A percentile compares a stretch with the other conserved stretches of the same genome.
phyloP scores from a whole-genome alignment of 2,888 invertebrate genomes.

The Acleris literana region DNA sequence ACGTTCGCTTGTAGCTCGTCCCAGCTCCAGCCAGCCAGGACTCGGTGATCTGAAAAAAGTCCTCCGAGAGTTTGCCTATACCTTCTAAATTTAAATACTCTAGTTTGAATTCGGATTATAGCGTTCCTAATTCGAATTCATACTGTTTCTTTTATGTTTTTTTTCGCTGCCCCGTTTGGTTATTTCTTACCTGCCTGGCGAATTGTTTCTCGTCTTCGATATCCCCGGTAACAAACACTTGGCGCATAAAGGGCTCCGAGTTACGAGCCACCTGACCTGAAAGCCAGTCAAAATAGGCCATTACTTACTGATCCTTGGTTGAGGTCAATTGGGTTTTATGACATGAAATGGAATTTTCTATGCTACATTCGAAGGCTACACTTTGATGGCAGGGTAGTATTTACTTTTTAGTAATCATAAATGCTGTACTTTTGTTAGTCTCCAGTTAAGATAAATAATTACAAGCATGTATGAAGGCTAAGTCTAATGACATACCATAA shows the following conservation, averaged over 20 bases:
- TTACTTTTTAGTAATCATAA: constrained; percentile 35
- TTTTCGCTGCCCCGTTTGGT: constrained; percentile 38
- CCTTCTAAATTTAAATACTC: constrained; percentile 37
- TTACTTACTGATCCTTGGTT: constrained; percentile 54
- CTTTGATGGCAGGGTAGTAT: constrained; percentile 36
- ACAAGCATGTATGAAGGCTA: constrained; percentile 41
- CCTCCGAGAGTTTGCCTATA: constrained; percentile 64
- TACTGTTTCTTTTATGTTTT: constrained; percentile 50
- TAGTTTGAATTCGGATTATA: constrained; percentile 66
- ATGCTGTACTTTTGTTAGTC: constrained; percentile 38
- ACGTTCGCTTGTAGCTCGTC: constrained; percentile 68
- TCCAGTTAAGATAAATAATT: constrained; percentile 25
- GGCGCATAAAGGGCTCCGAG: constrained; percentile 97
- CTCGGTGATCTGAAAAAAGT: constrained; percentile 74
- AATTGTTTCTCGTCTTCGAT: constrained; percentile 84
- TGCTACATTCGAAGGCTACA: background rate
- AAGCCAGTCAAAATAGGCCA: constrained; percentile 73
- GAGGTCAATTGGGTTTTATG: background rate
- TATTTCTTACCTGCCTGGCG: constrained; percentile 85
- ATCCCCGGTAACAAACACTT: constrained; percentile 93
- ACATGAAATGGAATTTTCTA: background rate
- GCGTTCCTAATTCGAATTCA: constrained; percentile 64
- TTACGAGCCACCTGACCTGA: constrained; percentile 93
- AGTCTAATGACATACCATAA: constrained; percentile 31
- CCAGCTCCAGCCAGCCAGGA: constrained; percentile 55